phyloP scores from a whole-genome alignment of 2,888 invertebrate genomes.

The Conchocele bisecta region DNA sequence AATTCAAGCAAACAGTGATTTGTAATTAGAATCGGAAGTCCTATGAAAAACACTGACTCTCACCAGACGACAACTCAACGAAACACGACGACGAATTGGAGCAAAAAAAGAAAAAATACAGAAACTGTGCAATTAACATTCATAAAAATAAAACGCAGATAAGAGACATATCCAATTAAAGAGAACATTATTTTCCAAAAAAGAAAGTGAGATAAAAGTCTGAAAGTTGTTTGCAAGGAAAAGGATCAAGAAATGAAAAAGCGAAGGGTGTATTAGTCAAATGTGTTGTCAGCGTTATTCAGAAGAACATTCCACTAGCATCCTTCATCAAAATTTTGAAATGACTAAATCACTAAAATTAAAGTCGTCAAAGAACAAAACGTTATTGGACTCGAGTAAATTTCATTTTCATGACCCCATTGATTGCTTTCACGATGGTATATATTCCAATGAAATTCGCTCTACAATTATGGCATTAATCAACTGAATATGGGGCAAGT shows the following conservation, averaged over 20 bases:
- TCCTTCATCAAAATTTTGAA: not conserved
- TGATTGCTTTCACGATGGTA: constrained; percentile 18
- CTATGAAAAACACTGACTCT: too few relatives aligned
- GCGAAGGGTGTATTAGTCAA: constrained; percentile 6
- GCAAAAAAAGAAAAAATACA: too few relatives aligned
- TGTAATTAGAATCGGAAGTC: too few relatives aligned
- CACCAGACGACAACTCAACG: too few relatives aligned
- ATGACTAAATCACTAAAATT: not conserved
- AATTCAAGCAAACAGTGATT: too few relatives aligned
- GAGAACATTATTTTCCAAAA: constrained; percentile 1
- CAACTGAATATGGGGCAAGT: constrained; percentile 34
- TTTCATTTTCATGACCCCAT: not conserved
- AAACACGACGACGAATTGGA: too few relatives aligned
- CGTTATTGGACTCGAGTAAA: not conserved
- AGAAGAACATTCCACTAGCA: not conserved
- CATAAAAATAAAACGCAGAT: too few relatives aligned
- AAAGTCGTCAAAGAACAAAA: not conserved
- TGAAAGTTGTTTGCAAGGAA: not conserved
- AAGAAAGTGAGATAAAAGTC: not conserved
- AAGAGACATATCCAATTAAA: too few relatives aligned
- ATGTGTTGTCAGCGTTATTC: not conserved
- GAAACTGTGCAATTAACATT: too few relatives aligned
- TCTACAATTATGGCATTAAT: constrained; percentile 31
- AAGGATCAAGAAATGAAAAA: not conserved
- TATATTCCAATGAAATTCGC: constrained; percentile 10